Evolutionary conservation across 37 sponge, comb jelly and placozoan genomes (phyloP), one percentile per base, ranked within the genome.

Genomic region (Halichondria panicea): DNA sequence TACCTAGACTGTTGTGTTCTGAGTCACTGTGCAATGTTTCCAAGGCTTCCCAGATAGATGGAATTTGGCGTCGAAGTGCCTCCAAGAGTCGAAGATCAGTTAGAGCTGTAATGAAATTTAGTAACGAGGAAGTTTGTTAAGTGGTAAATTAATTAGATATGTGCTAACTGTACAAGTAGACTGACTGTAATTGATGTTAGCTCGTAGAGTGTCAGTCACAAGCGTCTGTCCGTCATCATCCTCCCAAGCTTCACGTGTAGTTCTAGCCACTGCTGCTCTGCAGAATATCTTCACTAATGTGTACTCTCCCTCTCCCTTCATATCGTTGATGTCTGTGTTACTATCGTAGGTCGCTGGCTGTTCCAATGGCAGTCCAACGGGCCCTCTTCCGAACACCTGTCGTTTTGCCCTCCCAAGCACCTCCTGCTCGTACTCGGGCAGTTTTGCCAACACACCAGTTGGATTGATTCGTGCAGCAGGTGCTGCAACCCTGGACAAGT

Each of bases 1-100:
- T 24, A 80, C 81, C 81, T 71, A 71, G 34, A 31, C 59, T 71
- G 52, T 33, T 24, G 7, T 80, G 36, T n/a, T 70, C 35, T 22
- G 81, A 72, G 53, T 70, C 71, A 21, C 45, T 58, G 63, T 70
- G 81, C 36, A 80, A 52, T 28, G 30, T 19, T 34, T 62, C 53
- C 40, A 80, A 43, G 4, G 55, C 37, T 32, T 56, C 48, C 19
- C 31, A 34, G 27, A 71, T 36, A 24, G 81, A 71, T 22, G 81
- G 72, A 24, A 80, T 38, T 9, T 42, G 19, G 28, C 55, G 71
- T 37, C 72, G 70, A 37, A 80, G 24, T 9, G 38, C 46, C 25
- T 11, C 12, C 71, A 80, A 33, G 40, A 18, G 42, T 1, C 56
- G 50, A 19, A 46, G 24, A 36, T 79, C 57, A 68, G 55, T 24